Base-by-base conservation (phyloP, 2,888 invertebrate genomes). In the Bombyx huttoni region DNA sequence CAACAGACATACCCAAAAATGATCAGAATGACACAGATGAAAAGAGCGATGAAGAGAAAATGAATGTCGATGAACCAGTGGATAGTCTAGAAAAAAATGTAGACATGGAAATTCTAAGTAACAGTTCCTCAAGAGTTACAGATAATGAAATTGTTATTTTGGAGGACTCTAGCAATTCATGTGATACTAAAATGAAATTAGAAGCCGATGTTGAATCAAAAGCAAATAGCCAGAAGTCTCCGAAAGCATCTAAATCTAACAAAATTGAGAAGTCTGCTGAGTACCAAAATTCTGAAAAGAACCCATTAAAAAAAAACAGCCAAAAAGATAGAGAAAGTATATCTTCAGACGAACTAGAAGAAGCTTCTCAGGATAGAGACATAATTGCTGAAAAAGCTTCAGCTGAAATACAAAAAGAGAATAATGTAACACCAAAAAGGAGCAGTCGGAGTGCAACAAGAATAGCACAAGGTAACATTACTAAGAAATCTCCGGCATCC, bases 381-480 rank as follows among this genome's bases (percentile, higher is more conserved):
- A 51, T 53, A 49, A 12, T 49, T 40, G 49, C 46, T 6, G 50
- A 51, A 33, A 58, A 59, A 56, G 34, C 48, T 47, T 49, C 54
- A 52, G 24, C 24, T 24, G 24, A 24, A 24, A 24, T 24, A 3
- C 51, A 49, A 47, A 54, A 49, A 49, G 57, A 58, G 40, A 53
- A 47, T 35, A 50, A 57, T 10, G 54, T 63, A 6, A 80, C 78
- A 45, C 78, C 79, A 10, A 83, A 78, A 60, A 67, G 75, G 45
- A 80, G 69, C 58, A 53, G 67, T 0, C 61, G 75, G 50, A 78
- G 65, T 50, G 78, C 66, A 58, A 53, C 62, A 1, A 76, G 75
- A 57, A 52, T 51, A 14, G 75, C 76, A 56, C 66, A 70, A n/a
- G 66, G 65, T 49, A 69, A 66, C 49, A 67, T 71, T 34, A 58